Evolutionary conservation across 2,888 invertebrate genomes (phyloP).

Genomic region (Diaprepes abbreviatus): DNA sequence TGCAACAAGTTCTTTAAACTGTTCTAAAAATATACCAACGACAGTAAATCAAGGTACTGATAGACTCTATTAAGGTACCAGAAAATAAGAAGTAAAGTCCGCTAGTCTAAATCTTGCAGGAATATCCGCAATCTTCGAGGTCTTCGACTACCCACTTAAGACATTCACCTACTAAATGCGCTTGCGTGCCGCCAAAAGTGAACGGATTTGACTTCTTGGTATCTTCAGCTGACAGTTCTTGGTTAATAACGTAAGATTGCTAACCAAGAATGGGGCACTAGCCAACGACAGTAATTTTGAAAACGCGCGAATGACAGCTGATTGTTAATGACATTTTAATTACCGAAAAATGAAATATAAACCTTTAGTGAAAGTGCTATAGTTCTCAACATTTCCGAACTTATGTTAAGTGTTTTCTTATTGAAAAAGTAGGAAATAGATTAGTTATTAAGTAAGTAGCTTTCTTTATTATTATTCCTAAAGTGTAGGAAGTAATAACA

Average conservation of each 20-base stretch:
- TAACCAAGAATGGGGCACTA: slow-evolving; percentile 43
- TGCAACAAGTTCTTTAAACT: no score
- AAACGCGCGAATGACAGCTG: slow-evolving; percentile 23
- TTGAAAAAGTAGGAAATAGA: slow-evolving; percentile 36
- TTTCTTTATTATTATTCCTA: slow-evolving; percentile 40
- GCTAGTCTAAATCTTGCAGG: slow-evolving; percentile 47
- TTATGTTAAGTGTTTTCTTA: slow-evolving; percentile 23
- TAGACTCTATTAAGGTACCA: no score
- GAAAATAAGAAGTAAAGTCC: not conserved
- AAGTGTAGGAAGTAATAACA: not conserved
- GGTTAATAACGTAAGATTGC: slow-evolving; percentile 45
- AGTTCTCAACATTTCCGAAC: not conserved
- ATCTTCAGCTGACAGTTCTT: slow-evolving; percentile 49
- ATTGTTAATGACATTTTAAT: slow-evolving; percentile 15
- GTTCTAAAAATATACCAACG: no score
- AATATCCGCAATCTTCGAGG: slow-evolving; percentile 51
- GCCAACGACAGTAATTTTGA: slow-evolving; percentile 7
- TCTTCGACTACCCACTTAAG: slow-evolving; percentile 48
- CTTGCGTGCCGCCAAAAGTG: slow-evolving; percentile 44
- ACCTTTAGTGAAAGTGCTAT: slow-evolving; percentile 27
- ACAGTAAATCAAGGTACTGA: no score
- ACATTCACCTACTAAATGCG: slow-evolving; percentile 48
- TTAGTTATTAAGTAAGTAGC: slow-evolving; percentile 41
- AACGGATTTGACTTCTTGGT: slow-evolving; percentile 50
- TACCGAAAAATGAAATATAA: slow-evolving; percentile 39